Evolutionary conservation across 2,888 invertebrate genomes (phyloP).

Genomic region (Leucophenga maculata): DNA sequence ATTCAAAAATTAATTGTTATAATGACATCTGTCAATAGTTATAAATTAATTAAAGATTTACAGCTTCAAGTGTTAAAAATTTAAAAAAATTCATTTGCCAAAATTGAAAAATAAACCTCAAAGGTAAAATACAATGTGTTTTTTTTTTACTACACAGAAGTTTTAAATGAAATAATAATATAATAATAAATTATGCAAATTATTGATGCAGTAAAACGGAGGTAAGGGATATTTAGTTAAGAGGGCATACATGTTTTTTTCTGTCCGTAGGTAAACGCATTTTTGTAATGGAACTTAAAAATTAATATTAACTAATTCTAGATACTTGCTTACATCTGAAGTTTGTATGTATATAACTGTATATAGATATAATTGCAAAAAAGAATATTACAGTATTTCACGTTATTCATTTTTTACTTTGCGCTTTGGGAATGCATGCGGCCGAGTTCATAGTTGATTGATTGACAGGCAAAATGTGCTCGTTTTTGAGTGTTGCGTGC

Average conservation of each 20-base stretch:
- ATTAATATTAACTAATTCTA: conserved; percentile 2
- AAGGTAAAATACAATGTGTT: conserved; percentile 18
- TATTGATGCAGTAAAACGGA: no score
- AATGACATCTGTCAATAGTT: background rate
- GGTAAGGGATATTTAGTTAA: background rate
- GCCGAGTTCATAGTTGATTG: no score
- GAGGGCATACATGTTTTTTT: background rate
- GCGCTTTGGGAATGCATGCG: conserved; percentile 21
- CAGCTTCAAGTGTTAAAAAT: background rate
- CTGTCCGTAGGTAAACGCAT: background rate
- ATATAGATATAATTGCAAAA: background rate
- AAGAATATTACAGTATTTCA: background rate
- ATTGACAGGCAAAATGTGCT: no score
- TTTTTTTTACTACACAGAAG: background rate
- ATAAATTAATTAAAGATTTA: background rate
- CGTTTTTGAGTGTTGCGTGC: background rate
- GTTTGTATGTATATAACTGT: background rate
- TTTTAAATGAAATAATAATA: no score
- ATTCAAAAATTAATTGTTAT: background rate
- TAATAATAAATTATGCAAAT: no score
- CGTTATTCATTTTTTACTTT: background rate
- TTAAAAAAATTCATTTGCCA: conserved; percentile 5
- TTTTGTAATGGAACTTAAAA: background rate
- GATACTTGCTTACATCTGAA: background rate
- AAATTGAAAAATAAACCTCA: conserved; percentile 8